Conservation (phyloP, 2,113 vertebrate species). For the Petromus typicus region DNA sequence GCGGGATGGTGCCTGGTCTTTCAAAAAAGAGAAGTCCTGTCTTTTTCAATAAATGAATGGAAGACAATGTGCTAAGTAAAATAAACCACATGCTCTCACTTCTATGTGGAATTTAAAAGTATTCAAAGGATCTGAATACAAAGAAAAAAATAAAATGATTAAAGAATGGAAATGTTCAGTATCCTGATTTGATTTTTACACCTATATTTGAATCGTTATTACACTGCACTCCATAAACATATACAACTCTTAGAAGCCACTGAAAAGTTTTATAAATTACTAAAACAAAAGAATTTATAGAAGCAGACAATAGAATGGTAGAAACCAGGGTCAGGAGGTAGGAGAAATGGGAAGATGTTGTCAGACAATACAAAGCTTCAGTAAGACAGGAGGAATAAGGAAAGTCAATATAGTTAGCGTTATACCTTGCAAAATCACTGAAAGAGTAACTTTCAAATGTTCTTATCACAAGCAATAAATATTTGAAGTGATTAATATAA, state of each 20-base stretch:
- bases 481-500: neutral
- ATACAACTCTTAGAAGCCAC: neutral
- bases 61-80: neutral
- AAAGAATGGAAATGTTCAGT: neutral
- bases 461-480: neutral
- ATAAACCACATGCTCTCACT: neutral
- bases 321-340: neutral
- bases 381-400: neutral
- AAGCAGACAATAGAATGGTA: neutral
- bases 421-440: neutral
- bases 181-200: neutral
- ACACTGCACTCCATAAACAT: neutral
- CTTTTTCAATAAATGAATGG: neutral
- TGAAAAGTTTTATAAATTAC: neutral
- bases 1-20: neutral
- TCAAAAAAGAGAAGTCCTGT: neutral
- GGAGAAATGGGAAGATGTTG: no score
- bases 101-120: neutral
- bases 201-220: neutral
- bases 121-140: neutral
- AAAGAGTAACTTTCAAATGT: neutral
- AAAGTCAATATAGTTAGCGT: neutral
- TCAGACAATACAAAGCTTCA: neutral
- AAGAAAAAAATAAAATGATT: neutral
- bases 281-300: neutral